Evolutionary conservation across 2,888 invertebrate genomes (phyloP), one percentile per base, ranked within the genome.

Genomic region (Glaucopsyche alexis): DNA sequence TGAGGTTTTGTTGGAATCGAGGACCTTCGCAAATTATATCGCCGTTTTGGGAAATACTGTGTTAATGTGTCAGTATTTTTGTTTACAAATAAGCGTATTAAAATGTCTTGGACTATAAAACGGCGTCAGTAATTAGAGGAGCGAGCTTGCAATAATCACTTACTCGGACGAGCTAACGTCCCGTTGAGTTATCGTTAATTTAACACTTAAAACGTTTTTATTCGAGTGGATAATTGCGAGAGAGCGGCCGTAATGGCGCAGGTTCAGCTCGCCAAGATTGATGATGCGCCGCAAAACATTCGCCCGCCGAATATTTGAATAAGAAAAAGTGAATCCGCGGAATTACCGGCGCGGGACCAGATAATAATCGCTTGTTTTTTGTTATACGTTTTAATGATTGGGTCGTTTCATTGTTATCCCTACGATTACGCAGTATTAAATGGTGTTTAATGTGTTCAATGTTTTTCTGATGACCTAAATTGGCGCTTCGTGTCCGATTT

Each of bases 151-250:
- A 90, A 90, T 89, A 89, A 90, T 90, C 88, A 89, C 90, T 88
- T 86, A 85, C 85, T 85, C 82, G 83, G 88, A 87, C 87, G 87
- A 87, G 87, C 85, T 84, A 85, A 85, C 84, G 83, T 85, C 84
- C 83, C 83, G 82, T 84, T 84, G 87, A 90, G 89, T 90, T 90
- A 91, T 89, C 90, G 90, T 90, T 91, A 90, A 91, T 90, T 91
- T 90, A 91, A 91, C 91, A 90, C 90, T 90, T 90, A 90, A 90
- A 90, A 88, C 87, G 90, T 91, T 91, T 91, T 90, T 91, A 91
- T 91, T 90, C 90, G 87, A 87, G 87, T 89, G 89, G 89, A 91
- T 91, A 90, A 91, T 91, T 90, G 90, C 89, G 85, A 86, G 86
- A 86, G 88, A 88, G 90, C 82, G 87, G 83, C 83, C 81, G 84